Evolutionary conservation across 30 jellyfish, hydroid and myxozoan species (phyloP), one percentile per base, ranked within the genome.

Genomic region (Nemopilema nomurai): DNA sequence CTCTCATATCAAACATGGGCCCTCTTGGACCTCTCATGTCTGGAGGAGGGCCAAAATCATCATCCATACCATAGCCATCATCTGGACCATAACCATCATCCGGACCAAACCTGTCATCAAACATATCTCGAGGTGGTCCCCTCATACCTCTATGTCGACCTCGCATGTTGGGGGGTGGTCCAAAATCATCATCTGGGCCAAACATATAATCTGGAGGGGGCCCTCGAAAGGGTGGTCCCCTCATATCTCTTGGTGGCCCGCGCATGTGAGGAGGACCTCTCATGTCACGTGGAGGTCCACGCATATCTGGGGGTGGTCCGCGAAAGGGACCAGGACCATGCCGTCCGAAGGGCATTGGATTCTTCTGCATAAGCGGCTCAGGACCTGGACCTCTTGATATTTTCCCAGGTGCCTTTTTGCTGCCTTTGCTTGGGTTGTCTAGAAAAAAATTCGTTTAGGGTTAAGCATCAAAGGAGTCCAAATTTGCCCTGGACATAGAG

Each of bases 251-350:
- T 1, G 82, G 82, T 16, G 90, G 90, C 30, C 90, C 90, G 18
- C 90, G 82, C 82, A 71, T 80, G 74, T 73, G 50, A 1, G 83
- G 83, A 0, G 83, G 83, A 20, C 83, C 83, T 67, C 83, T 73
- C 83, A 80, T 80, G 17, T 84, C 82, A 63, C 82, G 87, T 20
- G 93, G 93, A 0, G 92, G 92, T 18, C 92, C 92, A 25, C 86
- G 92, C 87, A 82, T 82, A 69, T 82, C 83, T 82, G 80, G 80
- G 25, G 90, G 90, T 82, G 90, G 90, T 26, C 93, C 93, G 32
- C 87, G 65, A 50, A 84, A 84, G 7, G 82, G 93, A 19, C 93
- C 93, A 49, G 93, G 93, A 50, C 93, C 93, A 49, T 78, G 53
- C 1, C 93, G 84, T 62, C 76, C 76, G 62, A 84, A 84, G 9